A percentile compares a stretch with the other conserved stretches of the same genome.
Conservation (phyloP, 2,888 invertebrate species). For the Hypena proboscidalis region DNA sequence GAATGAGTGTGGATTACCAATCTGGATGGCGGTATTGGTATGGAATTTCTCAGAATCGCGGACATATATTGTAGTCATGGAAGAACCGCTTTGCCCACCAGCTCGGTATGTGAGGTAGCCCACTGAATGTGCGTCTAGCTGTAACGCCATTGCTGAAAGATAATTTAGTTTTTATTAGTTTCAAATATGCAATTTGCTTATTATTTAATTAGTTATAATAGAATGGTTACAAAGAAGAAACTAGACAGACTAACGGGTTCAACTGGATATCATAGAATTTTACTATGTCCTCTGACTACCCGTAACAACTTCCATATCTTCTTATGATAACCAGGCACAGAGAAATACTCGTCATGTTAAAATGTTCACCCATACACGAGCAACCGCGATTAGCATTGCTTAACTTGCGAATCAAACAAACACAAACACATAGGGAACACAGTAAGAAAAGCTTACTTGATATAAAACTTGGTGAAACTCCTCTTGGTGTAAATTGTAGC, state of each 20-base stretch:
- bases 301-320: no score
- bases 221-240: neutral
- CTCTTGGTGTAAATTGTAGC: constrained; percentile 91
- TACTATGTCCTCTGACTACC: no score
- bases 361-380: no score
- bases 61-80: constrained; percentile 93
- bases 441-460: constrained; percentile 89
- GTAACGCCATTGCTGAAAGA: constrained; percentile 90
- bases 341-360: no score
- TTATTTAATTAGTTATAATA: no score
- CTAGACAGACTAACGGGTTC: neutral
- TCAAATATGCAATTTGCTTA: no score
- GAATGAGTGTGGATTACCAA: constrained; percentile 93
- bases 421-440: no score
- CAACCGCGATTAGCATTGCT: no score
- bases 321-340: no score
- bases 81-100: constrained; percentile 86
- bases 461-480: constrained; percentile 90
- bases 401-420: no score
- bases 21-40: constrained; percentile 89
- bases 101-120: constrained; percentile 95
- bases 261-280: no score
- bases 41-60: constrained; percentile 90
- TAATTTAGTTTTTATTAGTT: constrained; percentile 8
- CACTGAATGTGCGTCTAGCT: constrained; percentile 94